Percentiles rank a stretch among this genome's conserved stretches.
These are phyloP conservation scores for Phalacrocorax carbo DNA, from an alignment of 2,113 vertebrate species.

Conservation along the genomic window DNA sequence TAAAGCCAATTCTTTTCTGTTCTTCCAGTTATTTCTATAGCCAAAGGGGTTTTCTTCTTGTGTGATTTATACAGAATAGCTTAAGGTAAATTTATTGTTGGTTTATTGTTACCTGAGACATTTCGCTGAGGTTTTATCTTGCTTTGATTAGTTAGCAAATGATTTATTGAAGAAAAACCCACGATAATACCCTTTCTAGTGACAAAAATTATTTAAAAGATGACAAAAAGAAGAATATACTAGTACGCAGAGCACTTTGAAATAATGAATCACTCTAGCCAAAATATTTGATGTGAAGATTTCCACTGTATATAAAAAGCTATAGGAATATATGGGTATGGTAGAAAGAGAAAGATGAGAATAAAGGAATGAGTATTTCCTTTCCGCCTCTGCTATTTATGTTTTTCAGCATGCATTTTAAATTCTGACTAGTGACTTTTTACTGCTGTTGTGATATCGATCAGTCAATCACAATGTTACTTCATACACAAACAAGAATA, in stretches of 20 bases:
- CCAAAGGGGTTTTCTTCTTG: not conserved
- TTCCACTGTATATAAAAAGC: not conserved
- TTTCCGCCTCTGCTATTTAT: slow-evolving; percentile 25
- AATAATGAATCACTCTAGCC: not conserved
- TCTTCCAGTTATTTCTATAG: slow-evolving; percentile 4
- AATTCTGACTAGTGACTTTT: slow-evolving; percentile 9
- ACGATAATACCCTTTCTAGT: not conserved
- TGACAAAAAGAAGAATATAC: not conserved
- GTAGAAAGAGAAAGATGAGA: slow-evolving; percentile 9
- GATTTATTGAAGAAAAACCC: not conserved
- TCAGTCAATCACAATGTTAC: not conserved
- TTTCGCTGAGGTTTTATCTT: not conserved
- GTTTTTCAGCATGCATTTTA: not conserved
- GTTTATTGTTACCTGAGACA: not conserved
- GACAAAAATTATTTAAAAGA: slow-evolving; percentile 33
- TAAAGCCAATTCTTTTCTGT: not conserved
- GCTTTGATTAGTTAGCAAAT: slow-evolving; percentile 24
- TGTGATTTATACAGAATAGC: not conserved
- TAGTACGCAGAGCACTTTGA: not conserved
- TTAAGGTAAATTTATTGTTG: not conserved
- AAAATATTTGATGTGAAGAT: not conserved
- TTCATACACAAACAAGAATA: not conserved
- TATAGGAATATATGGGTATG: not conserved
- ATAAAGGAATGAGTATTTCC: not conserved
- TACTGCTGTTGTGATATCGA: not conserved